phyloP scores from a whole-genome alignment of 1,140 invertebrate genomes.

The Homarus americanus region DNA sequence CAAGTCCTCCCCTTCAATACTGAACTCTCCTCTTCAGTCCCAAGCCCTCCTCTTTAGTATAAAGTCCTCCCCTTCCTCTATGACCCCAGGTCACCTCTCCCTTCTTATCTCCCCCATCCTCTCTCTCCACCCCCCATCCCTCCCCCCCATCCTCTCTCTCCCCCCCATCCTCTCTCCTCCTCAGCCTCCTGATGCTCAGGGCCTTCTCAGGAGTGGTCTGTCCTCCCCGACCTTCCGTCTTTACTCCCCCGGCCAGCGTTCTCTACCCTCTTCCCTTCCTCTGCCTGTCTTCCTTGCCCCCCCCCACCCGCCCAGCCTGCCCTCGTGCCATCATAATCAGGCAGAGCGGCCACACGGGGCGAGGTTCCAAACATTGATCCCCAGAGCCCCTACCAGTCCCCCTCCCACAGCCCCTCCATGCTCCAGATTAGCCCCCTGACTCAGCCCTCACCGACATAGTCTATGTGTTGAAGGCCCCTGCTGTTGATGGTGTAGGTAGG shows the following conservation, averaged over 20 bases:
- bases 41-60: no score
- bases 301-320: background rate
- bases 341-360: conserved; percentile 40
- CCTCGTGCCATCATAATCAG: conserved; percentile 53
- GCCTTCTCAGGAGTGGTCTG: no score
- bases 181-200: no score
- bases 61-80: background rate
- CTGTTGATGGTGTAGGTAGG: background rate
- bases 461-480: conserved; percentile 14
- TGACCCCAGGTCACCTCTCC: background rate
- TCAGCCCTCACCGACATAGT: conserved; percentile 13
- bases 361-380: conserved; percentile 52
- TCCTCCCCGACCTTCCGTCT: no score
- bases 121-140: conserved; percentile 5
- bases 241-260: conserved; percentile 1
- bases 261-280: background rate
- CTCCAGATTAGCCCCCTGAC: conserved; percentile 45
- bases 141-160: background rate
- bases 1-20: no score
- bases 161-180: no score
- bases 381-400: conserved; percentile 40
- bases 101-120: background rate
- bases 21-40: no score
- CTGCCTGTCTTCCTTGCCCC: background rate
- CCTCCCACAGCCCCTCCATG: conserved; percentile 45